These are phyloP conservation scores for Rhopalosiphum nymphaeae DNA, from an alignment of 2,888 invertebrate species.

Conservation along the genomic window DNA sequence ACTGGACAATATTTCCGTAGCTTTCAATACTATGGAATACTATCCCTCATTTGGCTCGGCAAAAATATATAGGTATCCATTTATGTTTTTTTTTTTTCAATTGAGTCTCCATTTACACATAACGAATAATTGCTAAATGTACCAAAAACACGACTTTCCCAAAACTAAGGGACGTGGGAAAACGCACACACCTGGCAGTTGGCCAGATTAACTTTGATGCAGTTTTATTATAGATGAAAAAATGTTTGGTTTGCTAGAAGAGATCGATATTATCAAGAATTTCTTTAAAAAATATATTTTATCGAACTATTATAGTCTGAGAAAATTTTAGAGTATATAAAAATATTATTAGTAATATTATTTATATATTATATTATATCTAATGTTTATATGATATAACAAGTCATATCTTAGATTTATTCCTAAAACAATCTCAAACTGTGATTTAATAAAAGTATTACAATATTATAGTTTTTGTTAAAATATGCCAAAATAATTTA, in stretches of 20 bases:
- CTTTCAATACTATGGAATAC: neutral
- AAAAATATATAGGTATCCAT: neutral
- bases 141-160: slow-evolving; percentile 26
- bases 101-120: slow-evolving; percentile 13
- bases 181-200: slow-evolving; percentile 33
- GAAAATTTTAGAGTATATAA: neutral
- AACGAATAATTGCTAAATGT: slow-evolving; percentile 43
- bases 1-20: neutral
- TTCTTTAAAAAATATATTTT: neutral
- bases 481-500: neutral
- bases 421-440: neutral
- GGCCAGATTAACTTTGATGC: slow-evolving; percentile 24
- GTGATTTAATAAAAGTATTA: neutral
- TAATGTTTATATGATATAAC: neutral
- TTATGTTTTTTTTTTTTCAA: slow-evolving; percentile 44
- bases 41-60: neutral
- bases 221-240: neutral
- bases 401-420: neutral
- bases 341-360: neutral
- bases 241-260: neutral
- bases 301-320: neutral
- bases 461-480: neutral
- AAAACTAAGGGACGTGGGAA: slow-evolving; percentile 17
- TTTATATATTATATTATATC: neutral
- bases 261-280: neutral